Conservation (phyloP, 2,888 invertebrate genomes). For the Apoda limacodes region DNA sequence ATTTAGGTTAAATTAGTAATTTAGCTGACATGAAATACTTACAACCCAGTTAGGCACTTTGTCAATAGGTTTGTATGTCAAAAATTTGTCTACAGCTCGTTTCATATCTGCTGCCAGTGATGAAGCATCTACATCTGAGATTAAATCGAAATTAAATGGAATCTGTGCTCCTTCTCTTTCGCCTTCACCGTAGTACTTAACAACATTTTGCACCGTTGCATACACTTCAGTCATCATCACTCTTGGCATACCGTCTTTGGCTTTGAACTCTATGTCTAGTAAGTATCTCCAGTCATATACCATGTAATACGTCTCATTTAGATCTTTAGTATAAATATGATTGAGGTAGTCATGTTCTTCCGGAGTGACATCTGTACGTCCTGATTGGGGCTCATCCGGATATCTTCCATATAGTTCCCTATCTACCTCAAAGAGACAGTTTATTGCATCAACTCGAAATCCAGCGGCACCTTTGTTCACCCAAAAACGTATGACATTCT, state of each 20-base stretch:
- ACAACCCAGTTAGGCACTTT: constrained; percentile 83
- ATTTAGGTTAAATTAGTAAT: neutral
- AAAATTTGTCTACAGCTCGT: constrained; percentile 72
- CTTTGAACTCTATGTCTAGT: constrained; percentile 69
- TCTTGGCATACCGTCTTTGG: constrained; percentile 52
- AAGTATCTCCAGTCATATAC: constrained; percentile 74
- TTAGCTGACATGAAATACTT: constrained; percentile 31
- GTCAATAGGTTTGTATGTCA: constrained; percentile 71
- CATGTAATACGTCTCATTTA: constrained; percentile 71
- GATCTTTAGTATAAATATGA: constrained; percentile 74
- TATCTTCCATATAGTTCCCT: constrained; percentile 50
- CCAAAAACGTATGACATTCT: constrained; percentile 82
- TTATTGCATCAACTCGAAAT: constrained; percentile 85
- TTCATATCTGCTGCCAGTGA: constrained; percentile 74
- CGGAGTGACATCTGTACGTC: constrained; percentile 44
- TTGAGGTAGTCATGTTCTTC: constrained; percentile 66
- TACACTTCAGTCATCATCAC: constrained; percentile 86
- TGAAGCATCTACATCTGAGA: constrained; percentile 66
- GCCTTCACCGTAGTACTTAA: constrained; percentile 74
- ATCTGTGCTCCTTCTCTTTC: constrained; percentile 74
- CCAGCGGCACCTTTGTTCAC: constrained; percentile 86
- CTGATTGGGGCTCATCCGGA: constrained; percentile 68
- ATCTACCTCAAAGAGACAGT: constrained; percentile 72
- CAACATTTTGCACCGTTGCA: constrained; percentile 67
- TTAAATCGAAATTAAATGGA: constrained; percentile 83